Conservation (phyloP, 53 echinoderm and acorn worm species). For the Patiria pectinifera region DNA sequence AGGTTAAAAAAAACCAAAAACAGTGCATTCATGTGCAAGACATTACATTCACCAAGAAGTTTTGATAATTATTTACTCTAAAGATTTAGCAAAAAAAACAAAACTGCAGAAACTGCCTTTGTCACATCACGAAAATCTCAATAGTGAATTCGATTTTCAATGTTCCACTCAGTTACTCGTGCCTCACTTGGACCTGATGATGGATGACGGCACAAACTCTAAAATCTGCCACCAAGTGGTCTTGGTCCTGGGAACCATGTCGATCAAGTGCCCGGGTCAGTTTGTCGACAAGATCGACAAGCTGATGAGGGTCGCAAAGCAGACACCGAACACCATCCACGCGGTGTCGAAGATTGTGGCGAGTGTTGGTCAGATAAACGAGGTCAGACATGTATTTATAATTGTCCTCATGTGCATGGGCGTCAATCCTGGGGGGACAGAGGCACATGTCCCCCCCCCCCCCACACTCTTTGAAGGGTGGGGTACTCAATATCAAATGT, state of each 20-base stretch:
- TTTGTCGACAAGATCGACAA: constrained; percentile 78
- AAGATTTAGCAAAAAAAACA: too few relatives aligned
- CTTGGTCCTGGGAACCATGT: constrained; percentile 72
- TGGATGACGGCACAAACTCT: constrained; percentile 66
- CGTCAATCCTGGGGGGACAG: too few relatives aligned
- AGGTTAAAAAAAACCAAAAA: too few relatives aligned
- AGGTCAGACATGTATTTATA: constrained; percentile 58
- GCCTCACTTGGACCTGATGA: constrained; percentile 70
- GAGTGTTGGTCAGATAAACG: constrained; percentile 79
- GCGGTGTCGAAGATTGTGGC: constrained; percentile 80
- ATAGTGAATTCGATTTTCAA: neutral
- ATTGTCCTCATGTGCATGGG: too few relatives aligned
- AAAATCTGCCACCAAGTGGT: constrained; percentile 50
- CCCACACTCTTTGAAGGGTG: too few relatives aligned
- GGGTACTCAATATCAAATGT: too few relatives aligned
- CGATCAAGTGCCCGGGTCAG: constrained; percentile 64
- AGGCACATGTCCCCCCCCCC: too few relatives aligned
- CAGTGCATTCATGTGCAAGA: too few relatives aligned
- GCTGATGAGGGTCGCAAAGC: constrained; percentile 64
- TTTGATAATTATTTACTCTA: too few relatives aligned
- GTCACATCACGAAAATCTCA: too few relatives aligned
- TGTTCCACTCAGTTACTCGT: constrained; percentile 45
- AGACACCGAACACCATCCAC: constrained; percentile 64
- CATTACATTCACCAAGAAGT: too few relatives aligned
- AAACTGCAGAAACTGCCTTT: too few relatives aligned